A percentile compares a stretch with the other conserved stretches of the same genome.
Conservation (phyloP, 2,797 vertebrate species). For the Sebastes cheni region DNA sequence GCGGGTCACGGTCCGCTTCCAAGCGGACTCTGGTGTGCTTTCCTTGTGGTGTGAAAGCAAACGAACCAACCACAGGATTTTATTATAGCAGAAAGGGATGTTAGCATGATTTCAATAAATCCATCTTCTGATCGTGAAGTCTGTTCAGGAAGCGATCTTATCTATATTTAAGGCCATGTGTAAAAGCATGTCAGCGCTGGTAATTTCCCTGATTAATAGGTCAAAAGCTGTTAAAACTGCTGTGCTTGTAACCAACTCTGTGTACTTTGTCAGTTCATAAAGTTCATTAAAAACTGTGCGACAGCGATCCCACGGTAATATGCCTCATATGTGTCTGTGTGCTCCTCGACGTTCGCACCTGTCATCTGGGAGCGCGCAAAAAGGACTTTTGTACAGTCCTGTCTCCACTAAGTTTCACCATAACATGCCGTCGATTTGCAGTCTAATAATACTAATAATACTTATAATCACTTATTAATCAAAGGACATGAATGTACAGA, state of each 20-base stretch:
- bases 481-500: no score
- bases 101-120: not conserved
- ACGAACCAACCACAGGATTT: not conserved
- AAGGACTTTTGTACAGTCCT: no score
- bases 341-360: rapidly evolving
- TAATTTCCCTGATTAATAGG: not conserved
- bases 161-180: not conserved
- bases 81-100: not conserved
- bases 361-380: no score
- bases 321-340: no score
- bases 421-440: rapidly evolving
- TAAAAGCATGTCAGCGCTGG: no score
- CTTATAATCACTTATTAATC: no score
- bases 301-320: no score
- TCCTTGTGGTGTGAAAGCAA: not conserved
- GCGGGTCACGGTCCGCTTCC: no score
- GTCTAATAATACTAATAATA: no score
- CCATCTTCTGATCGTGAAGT: not conserved
- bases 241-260: not conserved
- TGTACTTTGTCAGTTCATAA: no score
- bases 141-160: not conserved
- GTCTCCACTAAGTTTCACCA: no score
- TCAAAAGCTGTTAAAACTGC: not conserved
- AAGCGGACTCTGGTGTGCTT: not conserved
- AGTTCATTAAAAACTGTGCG: no score